Conservation (phyloP, 2,888 invertebrate genomes). For the Acholoe squamosa region DNA sequence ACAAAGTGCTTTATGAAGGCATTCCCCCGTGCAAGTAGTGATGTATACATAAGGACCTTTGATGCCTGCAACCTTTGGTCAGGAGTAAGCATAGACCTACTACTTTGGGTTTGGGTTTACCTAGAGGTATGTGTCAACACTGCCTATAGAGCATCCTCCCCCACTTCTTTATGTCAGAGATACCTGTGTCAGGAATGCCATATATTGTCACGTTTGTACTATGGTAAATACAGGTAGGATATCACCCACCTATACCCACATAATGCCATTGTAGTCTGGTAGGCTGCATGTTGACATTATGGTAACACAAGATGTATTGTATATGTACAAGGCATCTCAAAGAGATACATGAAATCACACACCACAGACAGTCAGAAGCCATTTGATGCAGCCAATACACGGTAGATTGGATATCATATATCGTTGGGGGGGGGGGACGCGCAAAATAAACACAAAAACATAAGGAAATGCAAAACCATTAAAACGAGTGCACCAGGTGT, state of each 20-base stretch:
- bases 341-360: slow-evolving; percentile 8
- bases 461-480: no score
- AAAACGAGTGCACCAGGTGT: no score
- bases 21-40: no score
- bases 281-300: neutral
- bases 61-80: no score
- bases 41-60: no score
- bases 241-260: neutral
- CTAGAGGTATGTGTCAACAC: neutral
- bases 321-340: neutral
- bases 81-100: neutral
- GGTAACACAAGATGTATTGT: slow-evolving; percentile 28
- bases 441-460: no score
- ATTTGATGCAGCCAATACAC: neutral
- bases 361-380: neutral
- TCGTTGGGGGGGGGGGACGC: no score
- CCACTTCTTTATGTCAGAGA: neutral
- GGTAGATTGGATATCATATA: no score
- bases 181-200: neutral
- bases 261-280: neutral
- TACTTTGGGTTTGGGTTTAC: neutral
- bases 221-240: neutral
- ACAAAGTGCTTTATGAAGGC: no score
- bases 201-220: neutral
- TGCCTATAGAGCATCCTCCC: neutral